Percentiles rank a stretch among this genome's conserved stretches.
Evolutionary conservation across 1,140 invertebrate species (phyloP).

Genomic region (Cotesia glomerata): DNA sequence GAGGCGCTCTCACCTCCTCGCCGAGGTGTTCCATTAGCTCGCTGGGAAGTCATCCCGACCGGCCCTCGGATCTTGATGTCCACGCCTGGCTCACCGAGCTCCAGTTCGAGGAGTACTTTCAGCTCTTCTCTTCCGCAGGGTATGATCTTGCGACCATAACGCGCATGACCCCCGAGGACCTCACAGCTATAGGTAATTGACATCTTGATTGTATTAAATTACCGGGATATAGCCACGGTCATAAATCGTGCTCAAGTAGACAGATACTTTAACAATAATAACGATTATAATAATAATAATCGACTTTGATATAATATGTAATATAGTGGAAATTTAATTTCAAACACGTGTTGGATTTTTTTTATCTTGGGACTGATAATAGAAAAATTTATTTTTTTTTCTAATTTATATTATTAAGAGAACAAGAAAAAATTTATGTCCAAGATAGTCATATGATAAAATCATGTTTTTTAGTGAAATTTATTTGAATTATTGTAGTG

Average conservation of each 20-base stretch:
- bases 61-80: slow-evolving; percentile 80
- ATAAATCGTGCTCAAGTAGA: slow-evolving; percentile 9
- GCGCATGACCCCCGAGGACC: slow-evolving; percentile 96
- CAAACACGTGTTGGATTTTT: too few relatives aligned
- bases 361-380: too few relatives aligned
- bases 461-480: too few relatives aligned
- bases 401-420: too few relatives aligned
- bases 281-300: too few relatives aligned
- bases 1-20: slow-evolving; percentile 61
- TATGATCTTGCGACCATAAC: slow-evolving; percentile 98
- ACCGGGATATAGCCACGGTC: neutral
- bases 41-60: slow-evolving; percentile 69
- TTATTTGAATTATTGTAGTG: too few relatives aligned
- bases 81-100: slow-evolving; percentile 93
- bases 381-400: too few relatives aligned
- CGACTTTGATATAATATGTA: neutral
- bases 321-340: too few relatives aligned
- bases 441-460: too few relatives aligned
- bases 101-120: slow-evolving; percentile 95
- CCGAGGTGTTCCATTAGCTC: slow-evolving; percentile 76
- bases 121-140: slow-evolving; percentile 91
- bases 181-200: slow-evolving; percentile 73
- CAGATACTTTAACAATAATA: neutral
- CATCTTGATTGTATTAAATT: slow-evolving; percentile 25
- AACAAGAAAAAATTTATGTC: too few relatives aligned